Evolutionary conservation across 2,797 vertebrate genomes (phyloP).

Genomic region (Myotis vivesi): DNA sequence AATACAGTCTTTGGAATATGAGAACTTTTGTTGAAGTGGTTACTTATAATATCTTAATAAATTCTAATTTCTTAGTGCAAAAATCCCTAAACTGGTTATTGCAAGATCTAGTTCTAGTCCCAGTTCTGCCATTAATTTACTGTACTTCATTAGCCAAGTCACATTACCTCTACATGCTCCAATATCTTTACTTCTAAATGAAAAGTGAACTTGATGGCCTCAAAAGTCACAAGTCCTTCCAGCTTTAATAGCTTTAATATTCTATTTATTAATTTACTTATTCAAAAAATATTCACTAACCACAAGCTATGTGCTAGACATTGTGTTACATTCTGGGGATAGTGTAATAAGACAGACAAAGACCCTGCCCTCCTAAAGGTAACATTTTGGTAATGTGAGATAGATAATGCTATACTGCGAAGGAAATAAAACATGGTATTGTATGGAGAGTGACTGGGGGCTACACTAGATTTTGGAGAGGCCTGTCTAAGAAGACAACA

Average conservation of each 20-base stretch:
- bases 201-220: constrained; percentile 5
- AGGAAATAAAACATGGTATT: not conserved
- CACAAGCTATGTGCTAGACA: not conserved
- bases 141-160: not conserved
- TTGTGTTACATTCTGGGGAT: not conserved
- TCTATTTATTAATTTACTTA: constrained; percentile 6
- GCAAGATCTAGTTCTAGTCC: not conserved
- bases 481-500: not conserved
- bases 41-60: not conserved
- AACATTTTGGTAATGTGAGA: not conserved
- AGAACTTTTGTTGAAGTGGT: not conserved
- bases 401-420: not conserved
- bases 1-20: not conserved
- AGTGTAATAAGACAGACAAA: not conserved
- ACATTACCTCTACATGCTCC: not conserved
- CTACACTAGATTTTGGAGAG: not conserved
- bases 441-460: not conserved
- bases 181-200: constrained; percentile 21
- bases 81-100: not conserved
- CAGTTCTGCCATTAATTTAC: not conserved
- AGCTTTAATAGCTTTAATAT: constrained; percentile 28
- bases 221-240: not conserved
- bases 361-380: not conserved
- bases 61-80: not conserved
- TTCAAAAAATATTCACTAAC: not conserved